Conservation (phyloP, 2,797 vertebrate genomes). For the Melanotaenia trifasciata region DNA sequence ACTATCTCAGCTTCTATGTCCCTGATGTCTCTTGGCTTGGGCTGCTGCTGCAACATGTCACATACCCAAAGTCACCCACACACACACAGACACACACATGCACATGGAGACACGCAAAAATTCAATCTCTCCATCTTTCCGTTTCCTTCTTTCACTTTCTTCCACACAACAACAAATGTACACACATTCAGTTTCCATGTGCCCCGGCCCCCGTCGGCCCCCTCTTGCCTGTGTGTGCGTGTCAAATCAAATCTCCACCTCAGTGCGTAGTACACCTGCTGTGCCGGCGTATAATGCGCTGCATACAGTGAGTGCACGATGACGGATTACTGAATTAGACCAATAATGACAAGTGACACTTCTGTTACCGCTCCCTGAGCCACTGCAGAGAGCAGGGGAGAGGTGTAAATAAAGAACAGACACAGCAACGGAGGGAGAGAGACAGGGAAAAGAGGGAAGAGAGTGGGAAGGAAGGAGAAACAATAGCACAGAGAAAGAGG, state of each 20-base stretch:
- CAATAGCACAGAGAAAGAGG: constrained; percentile 60
- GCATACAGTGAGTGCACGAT: constrained; percentile 84
- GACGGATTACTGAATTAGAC: constrained; percentile 90
- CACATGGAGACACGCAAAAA: constrained; percentile 38
- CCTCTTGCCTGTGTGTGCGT: constrained; percentile 76
- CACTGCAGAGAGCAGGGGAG: constrained; percentile 81
- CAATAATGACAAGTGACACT: constrained; percentile 91
- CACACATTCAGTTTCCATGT: constrained; percentile 35
- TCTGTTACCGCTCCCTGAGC: constrained; percentile 88
- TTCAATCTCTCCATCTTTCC: constrained; percentile 64
- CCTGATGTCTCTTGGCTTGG: constrained; percentile 27
- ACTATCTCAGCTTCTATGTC: not conserved
- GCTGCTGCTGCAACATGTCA: constrained; percentile 36
- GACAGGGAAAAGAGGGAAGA: constrained; percentile 40
- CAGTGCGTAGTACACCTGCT: constrained; percentile 84
- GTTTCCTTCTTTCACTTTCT: constrained; percentile 43
- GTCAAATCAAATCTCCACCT: constrained; percentile 87
- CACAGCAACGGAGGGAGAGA: constrained; percentile 59
- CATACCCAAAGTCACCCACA: constrained; percentile 12
- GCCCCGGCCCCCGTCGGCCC: constrained; percentile 65
- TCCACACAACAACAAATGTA: constrained; percentile 32
- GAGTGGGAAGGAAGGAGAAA: constrained; percentile 43
- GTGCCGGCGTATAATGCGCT: constrained; percentile 83
- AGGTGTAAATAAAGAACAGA: constrained; percentile 83
- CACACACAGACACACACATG: not conserved